These are phyloP conservation scores for Coccyzus lansbergi DNA, from an alignment of 2,797 vertebrate species.

Conservation along the genomic window DNA sequence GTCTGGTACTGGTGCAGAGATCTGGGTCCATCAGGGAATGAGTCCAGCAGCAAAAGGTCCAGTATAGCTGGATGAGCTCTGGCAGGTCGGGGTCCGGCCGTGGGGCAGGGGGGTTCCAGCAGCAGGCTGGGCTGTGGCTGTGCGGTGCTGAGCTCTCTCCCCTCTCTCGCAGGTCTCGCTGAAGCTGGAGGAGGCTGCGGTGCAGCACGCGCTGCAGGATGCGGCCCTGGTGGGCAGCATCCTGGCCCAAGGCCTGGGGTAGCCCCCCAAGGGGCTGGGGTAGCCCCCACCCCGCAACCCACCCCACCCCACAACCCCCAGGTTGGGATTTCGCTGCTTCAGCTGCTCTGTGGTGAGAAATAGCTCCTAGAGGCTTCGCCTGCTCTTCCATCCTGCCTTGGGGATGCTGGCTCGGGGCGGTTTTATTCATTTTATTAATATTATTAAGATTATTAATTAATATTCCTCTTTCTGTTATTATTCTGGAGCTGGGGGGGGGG, in stretches of 20 bases:
- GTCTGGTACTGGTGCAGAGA: too few relatives aligned
- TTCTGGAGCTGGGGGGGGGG: background rate
- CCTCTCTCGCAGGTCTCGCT: constrained; percentile 83
- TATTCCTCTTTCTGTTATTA: background rate
- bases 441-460: background rate
- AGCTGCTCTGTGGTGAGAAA: background rate
- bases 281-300: background rate
- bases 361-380: background rate
- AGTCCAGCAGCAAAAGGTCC: too few relatives aligned
- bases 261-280: constrained; percentile 52
- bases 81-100: background rate
- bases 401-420: background rate
- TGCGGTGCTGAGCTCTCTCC: background rate
- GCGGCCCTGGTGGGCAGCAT: constrained; percentile 87
- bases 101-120: too few relatives aligned
- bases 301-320: background rate
- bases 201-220: constrained; percentile 91
- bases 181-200: constrained; percentile 88
- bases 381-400: background rate
- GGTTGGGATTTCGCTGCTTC: background rate
- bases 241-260: constrained; percentile 82
- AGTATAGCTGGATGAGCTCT: too few relatives aligned
- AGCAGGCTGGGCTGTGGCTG: background rate
- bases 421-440: background rate
- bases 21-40: too few relatives aligned